Base-by-base conservation (phyloP, 1,140 invertebrate species). In the Lepidurus couesii region DNA sequence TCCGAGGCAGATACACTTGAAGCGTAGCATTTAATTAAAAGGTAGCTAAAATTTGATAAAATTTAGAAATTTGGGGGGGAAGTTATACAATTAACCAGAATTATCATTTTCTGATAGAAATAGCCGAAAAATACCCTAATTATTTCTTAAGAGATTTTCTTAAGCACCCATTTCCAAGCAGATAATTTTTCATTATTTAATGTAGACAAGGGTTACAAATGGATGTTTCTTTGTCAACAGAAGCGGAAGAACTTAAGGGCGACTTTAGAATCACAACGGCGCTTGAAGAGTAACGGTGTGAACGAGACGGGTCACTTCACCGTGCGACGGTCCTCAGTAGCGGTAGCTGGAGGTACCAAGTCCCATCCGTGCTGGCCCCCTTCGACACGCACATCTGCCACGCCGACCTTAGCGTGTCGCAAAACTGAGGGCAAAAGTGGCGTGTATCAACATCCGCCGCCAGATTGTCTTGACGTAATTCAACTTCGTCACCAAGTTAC, bases 181-280 rank as follows among this genome's bases (percentile, higher is more conserved):
- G 5, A 75, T 77, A 13, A 24, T 8, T 42, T 76, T 78, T 65
- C 75, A 9, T 43, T 44, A 5, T 76, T 77, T 34, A 34, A 7
- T 77, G 13, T 43, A 5, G 44, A 45, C 26, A 77, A 73, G 43
- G 42, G 34, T 16, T 21, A 44, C 13, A 77, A 16, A 77, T n/a
- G 74, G 34, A 44, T 42, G n/a, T 45, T 73, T 10, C 34, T 53
- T 78, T n/a, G 34, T 80, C 85, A 85, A 79, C 87, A 95, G 93
- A 95, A 95, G 87, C 89, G 93, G 1, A 95, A 94, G 84, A 92
- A 91, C 1, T 85, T 95, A 79, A 87, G 92, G 80, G 91, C 91
- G 13, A 91, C 91, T 9, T 88, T 92, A 81, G 88, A 92, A 81
- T 89, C 90, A 75, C 90, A 92, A 80, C 90, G 92, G 34, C 88